phyloP scores from a whole-genome alignment of 2,113 vertebrate species.

The Cyphomyrus plagiostoma region DNA sequence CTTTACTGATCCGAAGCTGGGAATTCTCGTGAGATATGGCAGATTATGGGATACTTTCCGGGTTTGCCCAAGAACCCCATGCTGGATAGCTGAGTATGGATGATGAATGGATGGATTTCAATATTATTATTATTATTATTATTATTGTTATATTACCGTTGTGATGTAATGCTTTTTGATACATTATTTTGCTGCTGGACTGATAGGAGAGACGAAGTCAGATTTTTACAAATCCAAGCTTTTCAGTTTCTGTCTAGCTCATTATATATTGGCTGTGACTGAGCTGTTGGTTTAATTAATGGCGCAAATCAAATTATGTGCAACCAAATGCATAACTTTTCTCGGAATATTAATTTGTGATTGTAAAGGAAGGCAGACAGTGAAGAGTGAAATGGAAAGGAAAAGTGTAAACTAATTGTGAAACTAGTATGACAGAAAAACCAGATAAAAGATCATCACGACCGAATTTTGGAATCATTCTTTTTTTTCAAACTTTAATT shows the following conservation, averaged over 20 bases:
- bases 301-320: neutral
- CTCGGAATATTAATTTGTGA: neutral
- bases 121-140: neutral
- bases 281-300: slow-evolving; percentile 1
- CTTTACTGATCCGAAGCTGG: neutral
- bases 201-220: neutral
- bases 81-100: too few species aligned
- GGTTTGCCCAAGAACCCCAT: too few species aligned
- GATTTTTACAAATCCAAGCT: neutral
- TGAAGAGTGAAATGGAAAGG: neutral
- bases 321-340: neutral
- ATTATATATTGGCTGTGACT: neutral
- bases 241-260: neutral
- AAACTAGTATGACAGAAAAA: neutral
- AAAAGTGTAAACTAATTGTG: neutral
- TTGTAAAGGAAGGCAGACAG: neutral
- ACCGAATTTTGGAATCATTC: neutral
- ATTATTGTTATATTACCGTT: neutral
- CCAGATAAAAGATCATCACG: neutral
- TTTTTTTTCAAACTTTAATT: neutral
- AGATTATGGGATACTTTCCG: neutral
- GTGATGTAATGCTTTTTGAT: neutral
- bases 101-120: neutral
- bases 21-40: neutral
- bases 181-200: neutral